These are phyloP conservation scores for Hypotaenidia philippensis DNA, from an alignment of 2,797 vertebrate genomes.

Conservation along the genomic window DNA sequence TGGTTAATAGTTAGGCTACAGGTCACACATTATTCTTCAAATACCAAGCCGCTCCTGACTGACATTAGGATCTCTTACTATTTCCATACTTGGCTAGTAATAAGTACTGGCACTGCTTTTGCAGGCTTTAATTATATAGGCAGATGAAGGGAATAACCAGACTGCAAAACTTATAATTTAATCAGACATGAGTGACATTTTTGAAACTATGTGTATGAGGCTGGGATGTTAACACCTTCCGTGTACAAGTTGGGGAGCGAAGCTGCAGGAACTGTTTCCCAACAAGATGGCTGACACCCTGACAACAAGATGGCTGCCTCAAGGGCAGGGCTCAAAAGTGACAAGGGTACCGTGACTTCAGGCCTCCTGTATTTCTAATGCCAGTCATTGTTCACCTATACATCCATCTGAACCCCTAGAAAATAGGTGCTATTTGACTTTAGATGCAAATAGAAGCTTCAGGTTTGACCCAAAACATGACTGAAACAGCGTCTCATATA, in stretches of 20 bases:
- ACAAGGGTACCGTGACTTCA: not conserved
- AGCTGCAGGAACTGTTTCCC: not conserved
- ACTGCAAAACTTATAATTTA: not conserved
- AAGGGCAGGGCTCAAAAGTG: not conserved
- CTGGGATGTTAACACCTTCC: not conserved
- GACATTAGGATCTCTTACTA: not conserved
- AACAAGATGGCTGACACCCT: slow-evolving; percentile 64
- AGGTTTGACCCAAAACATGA: not conserved
- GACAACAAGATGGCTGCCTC: slow-evolving; percentile 63
- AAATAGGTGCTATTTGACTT: not conserved
- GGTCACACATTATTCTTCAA: accelerated
- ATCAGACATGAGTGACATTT: not conserved
- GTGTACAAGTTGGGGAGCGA: not conserved
- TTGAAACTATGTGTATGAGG: accelerated
- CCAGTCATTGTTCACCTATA: not conserved
- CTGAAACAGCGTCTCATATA: accelerated
- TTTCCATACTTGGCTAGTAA: accelerated
- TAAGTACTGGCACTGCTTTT: not conserved
- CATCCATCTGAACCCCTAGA: not conserved
- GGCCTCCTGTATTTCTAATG: not conserved
- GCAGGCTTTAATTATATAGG: not conserved
- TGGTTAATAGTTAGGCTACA: not conserved
- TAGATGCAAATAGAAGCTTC: not conserved
- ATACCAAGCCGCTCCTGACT: too few species aligned
- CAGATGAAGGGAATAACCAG: not conserved